A percentile compares a stretch with the other conserved stretches of the same genome.
Evolutionary conservation across 1,140 invertebrate genomes (phyloP).

Genomic region (Heliconius nattereri): DNA sequence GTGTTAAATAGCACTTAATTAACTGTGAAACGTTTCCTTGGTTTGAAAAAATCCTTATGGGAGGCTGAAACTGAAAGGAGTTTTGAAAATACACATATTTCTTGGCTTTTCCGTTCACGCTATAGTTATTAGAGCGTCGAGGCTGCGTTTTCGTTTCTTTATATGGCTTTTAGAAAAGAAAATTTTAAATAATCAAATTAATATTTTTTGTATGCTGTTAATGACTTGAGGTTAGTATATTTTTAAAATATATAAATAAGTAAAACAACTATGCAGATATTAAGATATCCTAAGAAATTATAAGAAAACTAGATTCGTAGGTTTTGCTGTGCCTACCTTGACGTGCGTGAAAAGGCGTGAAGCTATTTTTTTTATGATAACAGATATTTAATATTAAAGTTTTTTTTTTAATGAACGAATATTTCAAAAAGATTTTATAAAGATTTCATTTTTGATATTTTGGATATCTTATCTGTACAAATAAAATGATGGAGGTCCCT

Average conservation of each 20-base stretch:
- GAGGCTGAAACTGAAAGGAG: slow-evolving; percentile 1
- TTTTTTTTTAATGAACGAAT: no score
- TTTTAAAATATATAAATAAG: no score
- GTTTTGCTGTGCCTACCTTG: no score
- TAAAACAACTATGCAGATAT: no score
- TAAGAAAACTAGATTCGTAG: no score
- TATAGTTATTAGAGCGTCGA: neutral
- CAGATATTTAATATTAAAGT: no score
- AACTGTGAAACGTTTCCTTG: slow-evolving; percentile 4
- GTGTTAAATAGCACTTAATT: slow-evolving; percentile 15
- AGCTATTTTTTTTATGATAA: no score
- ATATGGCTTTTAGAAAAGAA: neutral
- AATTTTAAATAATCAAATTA: neutral
- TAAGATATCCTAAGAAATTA: no score
- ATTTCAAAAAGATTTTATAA: neutral
- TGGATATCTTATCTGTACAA: neutral
- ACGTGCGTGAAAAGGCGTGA: no score
- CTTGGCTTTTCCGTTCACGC: neutral
- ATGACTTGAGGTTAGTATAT: no score
- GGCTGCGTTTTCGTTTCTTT: neutral
- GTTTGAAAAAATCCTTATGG: slow-evolving; percentile 6
- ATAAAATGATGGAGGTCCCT: neutral
- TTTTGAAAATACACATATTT: slow-evolving; percentile 10
- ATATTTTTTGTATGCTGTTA: neutral
- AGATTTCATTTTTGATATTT: neutral